These are phyloP conservation scores for Holothuria scabra DNA, from an alignment of 53 echinoderm and acorn worm species.

Conservation along the genomic window DNA sequence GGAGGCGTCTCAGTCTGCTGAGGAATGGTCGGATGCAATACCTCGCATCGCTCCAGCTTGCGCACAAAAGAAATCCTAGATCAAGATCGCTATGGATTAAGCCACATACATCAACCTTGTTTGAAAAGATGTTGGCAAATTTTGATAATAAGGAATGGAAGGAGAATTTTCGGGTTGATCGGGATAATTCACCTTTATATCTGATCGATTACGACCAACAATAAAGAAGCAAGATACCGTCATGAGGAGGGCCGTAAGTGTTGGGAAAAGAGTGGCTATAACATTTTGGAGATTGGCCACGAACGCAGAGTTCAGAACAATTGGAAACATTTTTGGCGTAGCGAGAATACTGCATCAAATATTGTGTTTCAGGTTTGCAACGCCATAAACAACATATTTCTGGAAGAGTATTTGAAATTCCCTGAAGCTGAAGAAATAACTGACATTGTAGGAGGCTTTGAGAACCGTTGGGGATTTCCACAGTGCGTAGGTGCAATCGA, in stretches of 20 bases:
- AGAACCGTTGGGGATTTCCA: conserved; percentile 44
- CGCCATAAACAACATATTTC: conserved; percentile 44
- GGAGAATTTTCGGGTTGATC: conserved; percentile 61
- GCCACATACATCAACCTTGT: neutral
- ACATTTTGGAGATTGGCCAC: conserved; percentile 73
- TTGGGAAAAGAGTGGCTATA: conserved; percentile 62
- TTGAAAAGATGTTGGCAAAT: neutral
- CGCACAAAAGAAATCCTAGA: too few relatives aligned
- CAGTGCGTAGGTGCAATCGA: conserved; percentile 73
- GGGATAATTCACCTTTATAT: conserved; percentile 58
- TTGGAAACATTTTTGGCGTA: conserved; percentile 72
- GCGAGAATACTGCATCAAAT: conserved; percentile 49
- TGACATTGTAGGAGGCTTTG: conserved; percentile 57
- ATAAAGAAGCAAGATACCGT: conserved; percentile 15
- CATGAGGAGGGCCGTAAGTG: conserved; percentile 31
- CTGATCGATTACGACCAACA: conserved; percentile 26
- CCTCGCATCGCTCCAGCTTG: too few relatives aligned
- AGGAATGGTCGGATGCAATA: too few relatives aligned
- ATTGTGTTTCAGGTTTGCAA: conserved; percentile 62
- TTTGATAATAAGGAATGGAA: conserved; percentile 44
- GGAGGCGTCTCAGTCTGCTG: too few relatives aligned
- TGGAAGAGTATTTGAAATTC: conserved; percentile 41
- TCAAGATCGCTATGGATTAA: too few relatives aligned
- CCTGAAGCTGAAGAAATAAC: conserved; percentile 48
- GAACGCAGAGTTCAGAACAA: conserved; percentile 67